Conservation (phyloP, 2,888 invertebrate genomes). For the Abrostola triplasia region DNA sequence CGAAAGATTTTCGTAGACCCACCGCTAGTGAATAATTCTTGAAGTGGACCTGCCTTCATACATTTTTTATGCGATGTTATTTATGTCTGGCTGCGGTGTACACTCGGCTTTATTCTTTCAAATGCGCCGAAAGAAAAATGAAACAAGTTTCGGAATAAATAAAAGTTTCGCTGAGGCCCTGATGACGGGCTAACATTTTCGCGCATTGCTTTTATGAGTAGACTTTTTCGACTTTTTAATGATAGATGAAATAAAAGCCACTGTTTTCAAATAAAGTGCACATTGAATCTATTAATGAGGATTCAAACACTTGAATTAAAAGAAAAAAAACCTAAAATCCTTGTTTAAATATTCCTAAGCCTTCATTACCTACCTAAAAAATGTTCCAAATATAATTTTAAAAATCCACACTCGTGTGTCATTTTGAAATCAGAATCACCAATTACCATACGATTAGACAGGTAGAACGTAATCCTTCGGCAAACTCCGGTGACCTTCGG, state of each 20-base stretch:
- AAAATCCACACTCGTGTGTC: no score
- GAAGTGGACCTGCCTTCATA: constrained; percentile 69
- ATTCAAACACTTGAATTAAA: no score
- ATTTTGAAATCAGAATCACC: background rate
- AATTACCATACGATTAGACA: background rate
- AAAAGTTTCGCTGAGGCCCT: constrained; percentile 76
- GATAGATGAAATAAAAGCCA: background rate
- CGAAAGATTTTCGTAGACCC: constrained; percentile 25
- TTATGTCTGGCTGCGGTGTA: constrained; percentile 67
- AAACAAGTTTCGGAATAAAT: constrained; percentile 85
- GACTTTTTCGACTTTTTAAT: constrained; percentile 8
- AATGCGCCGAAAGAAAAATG: constrained; percentile 80
- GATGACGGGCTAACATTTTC: constrained; percentile 77
- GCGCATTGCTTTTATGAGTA: constrained; percentile 64
- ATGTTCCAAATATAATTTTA: no score
- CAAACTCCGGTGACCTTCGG: constrained; percentile 55
- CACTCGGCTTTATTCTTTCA: constrained; percentile 65
- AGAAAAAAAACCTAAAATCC: no score
- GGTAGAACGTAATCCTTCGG: constrained; percentile 38
- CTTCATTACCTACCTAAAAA: no score
- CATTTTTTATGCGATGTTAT: constrained; percentile 76
- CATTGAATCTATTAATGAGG: no score
- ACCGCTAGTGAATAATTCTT: constrained; percentile 69
- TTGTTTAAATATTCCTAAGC: no score
- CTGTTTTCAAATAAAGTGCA: no score